Conservation (phyloP, 2,888 invertebrate genomes). For the Isotomurus palustris region DNA sequence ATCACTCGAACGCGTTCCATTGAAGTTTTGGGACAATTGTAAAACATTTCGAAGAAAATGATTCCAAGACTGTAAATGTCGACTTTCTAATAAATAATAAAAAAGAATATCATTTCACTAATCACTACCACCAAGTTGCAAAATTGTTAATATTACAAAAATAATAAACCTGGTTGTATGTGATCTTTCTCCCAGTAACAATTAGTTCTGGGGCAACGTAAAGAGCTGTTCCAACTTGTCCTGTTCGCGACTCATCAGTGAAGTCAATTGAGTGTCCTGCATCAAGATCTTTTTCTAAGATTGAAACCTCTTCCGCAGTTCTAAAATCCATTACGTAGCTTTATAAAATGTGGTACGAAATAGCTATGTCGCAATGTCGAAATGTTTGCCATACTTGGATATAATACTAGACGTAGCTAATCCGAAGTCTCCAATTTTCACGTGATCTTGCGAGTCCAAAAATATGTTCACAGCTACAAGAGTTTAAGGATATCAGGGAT, state of each 20-base stretch:
- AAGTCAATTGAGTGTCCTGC: constrained; percentile 47
- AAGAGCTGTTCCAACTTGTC: constrained; percentile 86
- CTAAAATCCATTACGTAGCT: too few species aligned
- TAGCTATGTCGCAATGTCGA: too few species aligned
- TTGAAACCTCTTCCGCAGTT: background rate
- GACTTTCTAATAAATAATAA: constrained; percentile 62
- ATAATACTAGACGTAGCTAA: constrained; percentile 78
- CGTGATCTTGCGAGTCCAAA: constrained; percentile 87
- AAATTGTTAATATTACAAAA: background rate
- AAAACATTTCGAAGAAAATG: constrained; percentile 94
- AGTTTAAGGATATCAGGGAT: background rate
- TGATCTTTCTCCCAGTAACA: constrained; percentile 65
- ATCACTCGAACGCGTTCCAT: constrained; percentile 85
- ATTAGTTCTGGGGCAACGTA: constrained; percentile 93
- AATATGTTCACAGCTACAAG: constrained; percentile 73
- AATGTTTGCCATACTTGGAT: constrained; percentile 48
- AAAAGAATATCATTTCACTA: background rate
- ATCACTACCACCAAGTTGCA: background rate
- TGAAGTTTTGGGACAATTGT: constrained; percentile 72
- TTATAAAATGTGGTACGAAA: too few species aligned
- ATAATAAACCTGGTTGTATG: constrained; percentile 61
- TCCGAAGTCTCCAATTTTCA: constrained; percentile 98
- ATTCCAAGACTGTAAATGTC: constrained; percentile 84
- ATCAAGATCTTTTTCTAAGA: background rate
- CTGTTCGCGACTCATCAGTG: constrained; percentile 60